Base-by-base conservation (phyloP, 1,140 invertebrate species). In the Leptoteleia sp. region DNA sequence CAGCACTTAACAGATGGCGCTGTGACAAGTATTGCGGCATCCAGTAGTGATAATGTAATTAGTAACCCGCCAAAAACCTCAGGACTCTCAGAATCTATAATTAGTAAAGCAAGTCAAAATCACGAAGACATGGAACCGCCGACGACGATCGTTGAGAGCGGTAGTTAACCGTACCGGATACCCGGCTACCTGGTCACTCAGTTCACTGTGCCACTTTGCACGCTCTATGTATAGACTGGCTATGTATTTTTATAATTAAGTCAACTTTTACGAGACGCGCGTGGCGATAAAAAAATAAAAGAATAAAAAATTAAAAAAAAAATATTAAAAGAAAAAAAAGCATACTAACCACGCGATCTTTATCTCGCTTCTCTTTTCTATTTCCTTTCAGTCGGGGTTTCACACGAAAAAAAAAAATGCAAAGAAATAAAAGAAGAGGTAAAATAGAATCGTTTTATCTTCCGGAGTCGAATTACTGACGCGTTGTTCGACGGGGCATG, bases 191-290 rank as follows among this genome's bases (percentile, higher is more conserved):
- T n/a, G n/a, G n/a, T n/a, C n/a, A n/a, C n/a, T n/a, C n/a, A n/a
- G n/a, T n/a, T n/a, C n/a, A n/a, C n/a, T n/a, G n/a, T n/a, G 29
- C 29, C 84, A 88, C 87, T 85, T 85, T 85, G 86, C 87, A 89
- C 86, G 84, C 87, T 88, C 85, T 85, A 88, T 89, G 84, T 89
- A 89, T 89, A 89, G 88, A 89, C 88, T 89, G 88, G 88, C 87
- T 89, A 89, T 89, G 88, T 89, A 89, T 89, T 89, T 89, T 89
- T 89, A 88, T 89, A 88, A 88, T 89, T 88, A 89, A 89, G 85
- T 89, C 85, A 89, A 81, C 75, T 79, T 81, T 81, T 64, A 65
- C 65, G 38, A 17, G 70, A 78, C 37, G 37, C 55, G 61, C 76
- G 73, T 76, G 61, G 55, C 52, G 52, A 37, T 25, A 45, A 62